Base-by-base conservation (phyloP, 1,140 invertebrate species). In the Heterodera carotae region DNA sequence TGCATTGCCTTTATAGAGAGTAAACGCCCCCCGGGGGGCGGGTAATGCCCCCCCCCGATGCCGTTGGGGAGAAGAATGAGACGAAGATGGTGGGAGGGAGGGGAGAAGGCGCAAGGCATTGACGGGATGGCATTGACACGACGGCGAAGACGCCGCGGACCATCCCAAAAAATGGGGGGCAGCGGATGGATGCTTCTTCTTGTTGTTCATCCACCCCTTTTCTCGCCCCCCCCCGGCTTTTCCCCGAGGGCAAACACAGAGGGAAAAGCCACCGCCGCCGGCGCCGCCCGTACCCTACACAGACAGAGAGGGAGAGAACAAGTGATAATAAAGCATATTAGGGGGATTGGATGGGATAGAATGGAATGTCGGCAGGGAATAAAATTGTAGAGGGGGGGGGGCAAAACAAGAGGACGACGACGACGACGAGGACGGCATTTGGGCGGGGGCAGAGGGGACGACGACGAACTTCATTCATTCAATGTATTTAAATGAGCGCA, bases 201-300 rank as follows among this genome's bases (percentile, higher is more conserved):
- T 22, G 39, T 39, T 39, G 7, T 18, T 18, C 48, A 10, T 15
- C 48, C 48, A 3, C 48, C 48, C 48, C 48, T 22, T 15, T 12
- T 53, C 48, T 22, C 18, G 39, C 18, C 18, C 48, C 1, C 48
- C 48, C 48, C 48, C n/a, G 76, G 39, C 31, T 18, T 27, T 29
- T 25, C 43, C n/a, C 39, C 29, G 6, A 25, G 53, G 43, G 27
- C 15, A 80, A 39, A n/a, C 29, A 69, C 22, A 27, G 79, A 56
- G 31, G 62, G 56, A 33, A 68, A 68, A 29, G 66, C 27, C 69
- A 56, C 48, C 7, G 7, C 27, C 69, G 4, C 36, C 36, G 4
- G 4, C 39, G 6, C 12, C 39, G 6, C 39, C 39, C n/a, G n/a
- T n/a, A n/a, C n/a, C n/a, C n/a, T n/a, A n/a, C n/a, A n/a, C n/a